Evolutionary conservation across 23 tunicate genomes (phyloP), one percentile per base, ranked within the genome.

Genomic region (Botrylloides violaceus): DNA sequence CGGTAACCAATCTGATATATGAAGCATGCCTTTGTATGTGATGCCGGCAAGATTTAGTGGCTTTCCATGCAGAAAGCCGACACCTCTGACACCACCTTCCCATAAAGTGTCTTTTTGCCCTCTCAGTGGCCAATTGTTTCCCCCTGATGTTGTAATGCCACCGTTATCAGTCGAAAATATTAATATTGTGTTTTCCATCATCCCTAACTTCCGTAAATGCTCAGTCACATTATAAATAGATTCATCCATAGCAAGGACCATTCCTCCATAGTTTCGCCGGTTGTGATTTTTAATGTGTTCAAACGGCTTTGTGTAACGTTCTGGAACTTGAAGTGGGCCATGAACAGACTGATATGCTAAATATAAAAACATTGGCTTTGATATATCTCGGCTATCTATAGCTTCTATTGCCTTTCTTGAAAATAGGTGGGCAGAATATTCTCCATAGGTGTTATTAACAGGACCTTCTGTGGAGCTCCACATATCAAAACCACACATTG

Each of bases 1-100:
- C n/a, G 97, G 97, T 64, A 71, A 89, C 97, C 97, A 89, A 73
- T 89, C 97, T 2, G 97, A 89, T 33, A 89, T 71, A 66, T 89
- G 97, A 18, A 89, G 74, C 71, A 89, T 50, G 55, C 77, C 84
- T 18, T 78, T 70, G 65, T 81, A 65, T 23, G 77, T n/a, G 4
- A 71, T 28, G n/a, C 39, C 43, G 20, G 71, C 76, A 2, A 47
- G 33, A 36, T 70, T 68, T 9, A 89, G 61, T 36, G 66, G 57
- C 48, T 84, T 71, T 35, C 97, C 88, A 78, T 78, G 72, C 24
- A 89, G 80, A 49, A 89, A 89, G 28, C 97, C 97, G 20, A 83
- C 90, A 29, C 84, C 97, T 32, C 73, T 68, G 20, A 89, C 71
- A 1, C 97, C 97, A 19, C 97, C 97, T 66, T 89, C 97, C 97